Percentiles rank a stretch among this genome's conserved stretches.
These are phyloP conservation scores for Andrena flavipes DNA, from an alignment of 2,888 invertebrate species.

Conservation along the genomic window DNA sequence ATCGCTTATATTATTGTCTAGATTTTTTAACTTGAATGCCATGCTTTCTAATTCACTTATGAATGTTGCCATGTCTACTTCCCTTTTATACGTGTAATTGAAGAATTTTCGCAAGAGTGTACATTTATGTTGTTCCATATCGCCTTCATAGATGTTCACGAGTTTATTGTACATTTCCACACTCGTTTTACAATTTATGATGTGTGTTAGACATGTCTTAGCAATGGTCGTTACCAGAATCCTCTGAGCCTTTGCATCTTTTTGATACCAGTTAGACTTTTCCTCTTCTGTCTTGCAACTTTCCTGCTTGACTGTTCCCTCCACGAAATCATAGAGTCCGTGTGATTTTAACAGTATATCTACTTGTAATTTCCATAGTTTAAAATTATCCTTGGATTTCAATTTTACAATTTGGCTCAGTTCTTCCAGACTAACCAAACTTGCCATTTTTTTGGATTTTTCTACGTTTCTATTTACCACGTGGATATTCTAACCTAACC, in stretches of 20 bases:
- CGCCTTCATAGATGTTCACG: background rate
- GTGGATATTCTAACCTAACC: background rate
- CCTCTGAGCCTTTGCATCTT: conserved; percentile 1
- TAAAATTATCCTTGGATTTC: background rate
- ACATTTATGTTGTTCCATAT: background rate
- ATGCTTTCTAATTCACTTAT: background rate
- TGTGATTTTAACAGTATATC: background rate
- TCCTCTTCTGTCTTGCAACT: background rate
- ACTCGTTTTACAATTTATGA: background rate
- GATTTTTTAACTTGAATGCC: background rate
- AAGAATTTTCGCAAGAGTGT: conserved; percentile 2
- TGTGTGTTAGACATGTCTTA: background rate
- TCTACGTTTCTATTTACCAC: background rate
- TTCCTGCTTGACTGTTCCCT: background rate
- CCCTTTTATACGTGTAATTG: background rate
- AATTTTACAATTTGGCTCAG: background rate
- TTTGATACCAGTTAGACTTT: background rate
- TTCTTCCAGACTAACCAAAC: background rate
- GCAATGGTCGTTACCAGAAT: background rate
- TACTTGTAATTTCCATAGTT: background rate
- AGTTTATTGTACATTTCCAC: background rate
- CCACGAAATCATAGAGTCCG: background rate
- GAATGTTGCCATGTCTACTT: background rate
- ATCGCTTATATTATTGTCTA: background rate
- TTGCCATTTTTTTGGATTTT: too few relatives aligned